Conservation (phyloP, 1,140 invertebrate genomes). For the Druon quercuslanigerum region DNA sequence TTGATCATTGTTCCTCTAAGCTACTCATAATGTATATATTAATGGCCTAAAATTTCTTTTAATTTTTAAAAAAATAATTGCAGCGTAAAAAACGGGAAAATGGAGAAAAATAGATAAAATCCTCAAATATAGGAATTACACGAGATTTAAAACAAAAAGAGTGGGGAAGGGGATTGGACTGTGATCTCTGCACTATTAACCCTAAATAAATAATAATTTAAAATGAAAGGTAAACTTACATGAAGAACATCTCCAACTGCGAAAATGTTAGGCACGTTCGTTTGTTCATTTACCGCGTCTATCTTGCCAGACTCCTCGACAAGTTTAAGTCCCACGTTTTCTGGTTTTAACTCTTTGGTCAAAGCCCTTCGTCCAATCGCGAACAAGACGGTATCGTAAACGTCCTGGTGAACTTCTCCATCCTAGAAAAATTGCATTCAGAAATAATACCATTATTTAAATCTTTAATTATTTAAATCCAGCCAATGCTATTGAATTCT, state of each 20-base stretch:
- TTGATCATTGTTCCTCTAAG: too few species aligned
- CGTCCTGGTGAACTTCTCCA: constrained; percentile 75
- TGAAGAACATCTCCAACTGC: constrained; percentile 97
- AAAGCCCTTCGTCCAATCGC: constrained; percentile 87
- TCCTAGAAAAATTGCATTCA: constrained; percentile 56
- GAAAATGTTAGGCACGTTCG: constrained; percentile 91
- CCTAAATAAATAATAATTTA: background rate
- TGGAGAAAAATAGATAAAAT: too few species aligned
- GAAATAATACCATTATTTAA: too few species aligned
- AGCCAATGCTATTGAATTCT: too few species aligned
- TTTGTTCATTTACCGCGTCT: constrained; percentile 83
- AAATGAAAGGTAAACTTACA: constrained; percentile 72
- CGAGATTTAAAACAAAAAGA: too few species aligned
- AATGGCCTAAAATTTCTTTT: too few species aligned
- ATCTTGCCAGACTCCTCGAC: constrained; percentile 82
- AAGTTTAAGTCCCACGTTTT: constrained; percentile 81
- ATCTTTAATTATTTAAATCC: too few species aligned
- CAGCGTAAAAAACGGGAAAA: too few species aligned
- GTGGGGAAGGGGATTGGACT: background rate
- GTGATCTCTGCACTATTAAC: too few species aligned
- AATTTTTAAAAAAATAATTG: too few species aligned
- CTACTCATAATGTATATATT: too few species aligned
- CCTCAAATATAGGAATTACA: too few species aligned
- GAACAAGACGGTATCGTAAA: constrained; percentile 90
- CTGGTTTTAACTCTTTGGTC: constrained; percentile 82